Base-by-base conservation (phyloP, 1,140 invertebrate genomes). In the Lethocerus indicus region DNA sequence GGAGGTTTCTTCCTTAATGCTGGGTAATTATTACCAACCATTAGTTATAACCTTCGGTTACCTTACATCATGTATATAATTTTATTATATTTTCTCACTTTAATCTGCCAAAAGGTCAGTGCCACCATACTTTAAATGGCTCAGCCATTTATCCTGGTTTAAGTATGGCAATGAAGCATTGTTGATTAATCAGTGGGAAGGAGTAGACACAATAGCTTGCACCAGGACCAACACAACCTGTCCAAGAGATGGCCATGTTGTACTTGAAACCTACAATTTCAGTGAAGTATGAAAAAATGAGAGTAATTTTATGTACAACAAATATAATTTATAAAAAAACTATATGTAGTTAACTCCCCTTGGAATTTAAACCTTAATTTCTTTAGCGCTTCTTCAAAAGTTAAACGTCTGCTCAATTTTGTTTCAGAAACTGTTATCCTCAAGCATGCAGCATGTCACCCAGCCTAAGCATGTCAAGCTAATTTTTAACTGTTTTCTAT, bases 1-100 rank as follows among this genome's bases (percentile, higher is more conserved):
- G 91, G 90, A 44, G 93, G 93, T 37, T 97, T 95, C 67, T 96
- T 95, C 64, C 67, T 98, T 16, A 96, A 96, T 62, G 79, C 79
- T 20, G 79, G 76, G 80, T 90, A 72, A 77, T 73, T 67, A 40
- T 47, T 55, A n/a, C 9, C 29, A 9, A 32, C n/a, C 29, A 32
- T n/a, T 32, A 32, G n/a, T 32, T 37, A 37, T 37, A 16, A 37
- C 35, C n/a, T 2, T 16, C 13, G 2, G 14, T 16, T 41, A 3
- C 5, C 20, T 16, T 20, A 16, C 20, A 18, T 3, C 14, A 20
- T 16, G 3, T 9, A 16, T 7, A 9, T 39, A 39, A 39, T 39
- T 39, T 39, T 6, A 16, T 39, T 16, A 7, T 5, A 16, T 16
- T 39, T 39, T 6, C 2, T 2, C 25, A 3, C 13, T 41, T 28